Evolutionary conservation across 2,888 invertebrate species (phyloP).

Genomic region (Drosophila maculinotata): DNA sequence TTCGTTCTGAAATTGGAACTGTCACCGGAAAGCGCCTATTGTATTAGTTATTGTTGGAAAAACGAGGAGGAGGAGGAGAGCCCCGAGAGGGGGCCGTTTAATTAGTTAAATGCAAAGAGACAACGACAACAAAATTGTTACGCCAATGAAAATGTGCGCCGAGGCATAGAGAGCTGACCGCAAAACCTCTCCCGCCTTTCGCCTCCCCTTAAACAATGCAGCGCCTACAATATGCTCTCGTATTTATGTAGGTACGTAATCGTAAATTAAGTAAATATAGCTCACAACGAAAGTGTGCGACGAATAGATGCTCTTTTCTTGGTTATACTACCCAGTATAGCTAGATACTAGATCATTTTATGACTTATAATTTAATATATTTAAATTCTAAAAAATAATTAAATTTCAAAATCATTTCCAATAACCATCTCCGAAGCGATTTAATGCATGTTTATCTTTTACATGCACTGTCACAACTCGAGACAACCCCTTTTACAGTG

Average conservation of each 20-base stretch:
- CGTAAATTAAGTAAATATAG: conserved; percentile 2
- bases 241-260: neutral
- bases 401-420: no score
- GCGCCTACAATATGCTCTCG: neutral
- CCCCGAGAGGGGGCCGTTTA: conserved; percentile 56
- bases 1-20: conserved; percentile 55
- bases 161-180: conserved; percentile 64
- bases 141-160: conserved; percentile 73
- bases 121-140: conserved; percentile 66
- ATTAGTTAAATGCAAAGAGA: conserved; percentile 76
- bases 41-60: conserved; percentile 17
- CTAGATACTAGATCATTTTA: no score
- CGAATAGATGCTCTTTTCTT: no score
- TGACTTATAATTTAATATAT: no score
- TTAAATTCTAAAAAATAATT: no score
- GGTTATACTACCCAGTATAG: no score
- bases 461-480: neutral
- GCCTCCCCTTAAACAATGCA: conserved; percentile 11
- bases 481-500: neutral
- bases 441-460: neutral
- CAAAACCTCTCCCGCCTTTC: conserved; percentile 9
- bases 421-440: no score
- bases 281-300: neutral
- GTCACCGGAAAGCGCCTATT: conserved; percentile 67
- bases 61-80: conserved; percentile 2